Conservation (phyloP, 2,113 vertebrate species). For the Menidia beryllina region DNA sequence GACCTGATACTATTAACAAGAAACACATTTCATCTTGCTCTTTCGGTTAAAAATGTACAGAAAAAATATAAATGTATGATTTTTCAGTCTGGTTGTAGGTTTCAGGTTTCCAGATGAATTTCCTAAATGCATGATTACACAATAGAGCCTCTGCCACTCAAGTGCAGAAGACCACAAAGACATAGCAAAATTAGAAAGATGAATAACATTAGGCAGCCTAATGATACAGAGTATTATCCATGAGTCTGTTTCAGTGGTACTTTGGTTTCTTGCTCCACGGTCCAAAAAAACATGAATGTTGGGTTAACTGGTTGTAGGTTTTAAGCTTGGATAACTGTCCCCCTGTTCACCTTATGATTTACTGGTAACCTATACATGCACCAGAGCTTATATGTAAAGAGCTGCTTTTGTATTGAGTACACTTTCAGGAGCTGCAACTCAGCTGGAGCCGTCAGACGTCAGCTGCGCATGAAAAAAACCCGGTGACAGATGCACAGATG, state of each 20-base stretch:
- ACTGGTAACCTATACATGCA: background rate
- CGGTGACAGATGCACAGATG: slow-evolving; percentile 42
- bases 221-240: background rate
- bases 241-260: no score
- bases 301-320: background rate
- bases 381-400: background rate
- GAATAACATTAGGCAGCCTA: slow-evolving; percentile 4
- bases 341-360: background rate
- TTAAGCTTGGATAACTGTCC: background rate
- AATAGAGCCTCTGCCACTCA: slow-evolving; percentile 9
- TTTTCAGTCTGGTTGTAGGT: slow-evolving; percentile 1
- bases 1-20: slow-evolving; percentile 51
- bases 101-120: background rate
- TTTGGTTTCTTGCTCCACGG: no score
- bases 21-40: slow-evolving; percentile 17
- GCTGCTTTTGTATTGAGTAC: background rate
- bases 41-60: slow-evolving; percentile 9
- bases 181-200: background rate
- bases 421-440: slow-evolving; percentile 1
- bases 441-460: background rate
- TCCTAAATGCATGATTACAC: slow-evolving; percentile 9
- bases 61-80: slow-evolving; percentile 26
- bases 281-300: background rate
- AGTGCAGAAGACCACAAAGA: slow-evolving; percentile 7
- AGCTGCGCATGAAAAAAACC: slow-evolving; percentile 14